These are phyloP conservation scores for Maniola hyperantus DNA, from an alignment of 2,888 invertebrate species.

Conservation along the genomic window DNA sequence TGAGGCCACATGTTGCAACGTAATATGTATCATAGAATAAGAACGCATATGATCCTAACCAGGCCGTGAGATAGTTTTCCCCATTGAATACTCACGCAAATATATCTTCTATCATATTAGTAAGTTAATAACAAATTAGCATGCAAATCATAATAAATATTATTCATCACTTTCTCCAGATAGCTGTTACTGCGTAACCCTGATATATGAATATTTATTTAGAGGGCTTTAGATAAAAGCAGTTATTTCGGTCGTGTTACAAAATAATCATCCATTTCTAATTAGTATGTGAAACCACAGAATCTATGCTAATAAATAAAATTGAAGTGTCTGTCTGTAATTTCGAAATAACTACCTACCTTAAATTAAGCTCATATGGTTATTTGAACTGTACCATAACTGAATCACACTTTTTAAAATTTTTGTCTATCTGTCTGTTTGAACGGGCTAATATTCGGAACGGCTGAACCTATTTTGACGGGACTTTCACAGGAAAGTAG, in stretches of 20 bases:
- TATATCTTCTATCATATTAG: neutral
- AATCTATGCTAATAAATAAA: too few relatives aligned
- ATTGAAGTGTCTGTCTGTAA: too few relatives aligned
- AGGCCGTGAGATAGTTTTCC: conserved; percentile 34
- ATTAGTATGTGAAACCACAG: too few relatives aligned
- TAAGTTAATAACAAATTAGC: neutral
- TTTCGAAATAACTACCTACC: too few relatives aligned
- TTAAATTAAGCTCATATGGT: too few relatives aligned
- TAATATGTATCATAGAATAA: neutral
- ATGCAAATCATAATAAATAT: conserved; percentile 1
- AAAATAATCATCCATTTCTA: neutral
- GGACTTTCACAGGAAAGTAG: too few relatives aligned
- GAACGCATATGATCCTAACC: conserved; percentile 22
- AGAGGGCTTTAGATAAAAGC: neutral
- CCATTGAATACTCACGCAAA: conserved; percentile 27
- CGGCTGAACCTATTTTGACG: too few relatives aligned
- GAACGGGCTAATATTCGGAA: too few relatives aligned
- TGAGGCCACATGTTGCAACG: neutral
- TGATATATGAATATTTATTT: neutral
- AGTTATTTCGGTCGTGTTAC: neutral
- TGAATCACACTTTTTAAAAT: too few relatives aligned
- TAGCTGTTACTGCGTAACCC: neutral
- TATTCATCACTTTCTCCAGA: neutral
- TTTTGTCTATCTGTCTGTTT: too few relatives aligned
- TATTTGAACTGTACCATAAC: too few relatives aligned